Percentiles rank a stretch among this genome's conserved stretches.
phyloP scores from a whole-genome alignment of 1,140 invertebrate genomes.

The Drosophila triauraria region DNA sequence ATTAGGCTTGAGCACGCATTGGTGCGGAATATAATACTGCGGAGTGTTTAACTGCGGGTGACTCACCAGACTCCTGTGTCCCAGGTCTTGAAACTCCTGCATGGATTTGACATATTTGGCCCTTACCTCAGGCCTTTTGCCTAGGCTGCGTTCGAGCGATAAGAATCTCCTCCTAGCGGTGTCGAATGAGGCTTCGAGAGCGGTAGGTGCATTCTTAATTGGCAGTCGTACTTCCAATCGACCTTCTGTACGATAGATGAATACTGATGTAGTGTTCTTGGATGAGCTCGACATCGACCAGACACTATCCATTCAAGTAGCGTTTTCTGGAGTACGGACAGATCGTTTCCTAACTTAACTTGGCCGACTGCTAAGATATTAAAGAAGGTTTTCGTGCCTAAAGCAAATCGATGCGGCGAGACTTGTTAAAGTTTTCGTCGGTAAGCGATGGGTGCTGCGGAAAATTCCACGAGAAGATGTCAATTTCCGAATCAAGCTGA shows the following conservation, averaged over 20 bases:
- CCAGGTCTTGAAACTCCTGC: background rate
- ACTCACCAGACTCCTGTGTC: background rate
- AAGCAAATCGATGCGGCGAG: too few species aligned
- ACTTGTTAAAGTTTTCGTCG: conserved; percentile 30
- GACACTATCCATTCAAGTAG: conserved; percentile 61
- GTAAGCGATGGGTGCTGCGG: conserved; percentile 48
- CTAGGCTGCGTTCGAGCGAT: background rate
- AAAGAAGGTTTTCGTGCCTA: too few species aligned
- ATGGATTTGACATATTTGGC: background rate
- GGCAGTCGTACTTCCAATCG: too few species aligned
- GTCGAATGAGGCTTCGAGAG: background rate
- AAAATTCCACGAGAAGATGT: conserved; percentile 30
- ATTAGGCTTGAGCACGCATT: too few species aligned
- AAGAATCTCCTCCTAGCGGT: background rate
- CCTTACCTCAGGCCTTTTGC: too few species aligned
- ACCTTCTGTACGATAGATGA: background rate
- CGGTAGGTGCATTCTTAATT: too few species aligned
- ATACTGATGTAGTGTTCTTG: background rate
- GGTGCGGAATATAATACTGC: too few species aligned
- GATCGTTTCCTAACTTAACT: too few species aligned
- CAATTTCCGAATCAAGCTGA: conserved; percentile 21
- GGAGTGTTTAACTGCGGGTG: too few species aligned
- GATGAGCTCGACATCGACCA: background rate
- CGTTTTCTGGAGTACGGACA: background rate
- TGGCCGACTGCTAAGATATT: too few species aligned